Evolutionary conservation across 2,113 vertebrate species (phyloP).

Genomic region (Sorex araneus): DNA sequence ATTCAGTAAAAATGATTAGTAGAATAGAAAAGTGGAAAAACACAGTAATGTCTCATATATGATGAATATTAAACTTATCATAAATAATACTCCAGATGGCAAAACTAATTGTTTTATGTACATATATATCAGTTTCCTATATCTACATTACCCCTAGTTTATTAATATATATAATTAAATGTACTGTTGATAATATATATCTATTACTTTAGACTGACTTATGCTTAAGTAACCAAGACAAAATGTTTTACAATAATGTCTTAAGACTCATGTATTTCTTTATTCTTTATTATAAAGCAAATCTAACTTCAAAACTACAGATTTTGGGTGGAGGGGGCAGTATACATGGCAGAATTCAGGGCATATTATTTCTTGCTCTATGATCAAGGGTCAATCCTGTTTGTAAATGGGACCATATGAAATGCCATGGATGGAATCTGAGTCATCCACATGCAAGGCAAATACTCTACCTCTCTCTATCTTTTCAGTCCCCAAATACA

Average conservation of each 20-base stretch:
- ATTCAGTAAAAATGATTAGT: not conserved
- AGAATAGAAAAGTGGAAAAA: slow-evolving; percentile 22
- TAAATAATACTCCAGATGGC: not conserved
- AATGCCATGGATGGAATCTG: no score
- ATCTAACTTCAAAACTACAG: not conserved
- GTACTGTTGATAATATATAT: not conserved
- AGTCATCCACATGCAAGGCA: no score
- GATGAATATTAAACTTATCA: slow-evolving; percentile 41
- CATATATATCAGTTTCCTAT: not conserved
- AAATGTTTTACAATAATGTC: not conserved
- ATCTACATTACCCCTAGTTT: not conserved
- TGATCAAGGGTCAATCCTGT: no score
- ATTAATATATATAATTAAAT: not conserved
- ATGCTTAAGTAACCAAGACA: not conserved
- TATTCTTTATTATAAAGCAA: not conserved
- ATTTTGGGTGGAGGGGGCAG: no score
- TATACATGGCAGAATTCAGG: no score
- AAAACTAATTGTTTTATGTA: not conserved
- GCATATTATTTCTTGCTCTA: no score
- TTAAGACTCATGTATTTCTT: not conserved
- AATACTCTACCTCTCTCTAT: no score
- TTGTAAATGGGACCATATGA: no score
- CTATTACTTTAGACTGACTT: not conserved
- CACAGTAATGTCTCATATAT: not conserved
- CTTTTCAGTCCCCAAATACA: not conserved